phyloP scores from a whole-genome alignment of 1,140 invertebrate genomes.

The Drosophila pandora region DNA sequence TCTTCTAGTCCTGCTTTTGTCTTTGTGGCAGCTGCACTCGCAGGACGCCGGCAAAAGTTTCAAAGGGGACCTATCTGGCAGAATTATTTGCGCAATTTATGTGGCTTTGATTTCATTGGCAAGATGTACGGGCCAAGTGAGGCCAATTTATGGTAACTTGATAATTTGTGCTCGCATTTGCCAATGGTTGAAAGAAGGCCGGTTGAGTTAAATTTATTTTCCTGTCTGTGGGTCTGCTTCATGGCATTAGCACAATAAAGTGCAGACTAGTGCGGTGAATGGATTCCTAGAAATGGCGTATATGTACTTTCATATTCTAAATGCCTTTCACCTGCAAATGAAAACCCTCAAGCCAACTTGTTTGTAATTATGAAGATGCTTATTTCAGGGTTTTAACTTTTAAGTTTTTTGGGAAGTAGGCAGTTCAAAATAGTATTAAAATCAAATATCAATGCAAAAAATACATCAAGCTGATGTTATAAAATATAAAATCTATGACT shows the following conservation, averaged over 20 bases:
- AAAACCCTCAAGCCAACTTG: too few species aligned
- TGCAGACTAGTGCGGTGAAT: conserved; percentile 8
- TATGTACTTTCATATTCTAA: background rate
- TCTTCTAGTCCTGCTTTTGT: conserved; percentile 66
- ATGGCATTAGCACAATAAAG: conserved; percentile 27
- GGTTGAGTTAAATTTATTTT: conserved; percentile 38
- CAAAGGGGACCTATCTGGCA: conserved; percentile 2
- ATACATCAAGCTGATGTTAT: too few species aligned
- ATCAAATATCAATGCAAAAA: too few species aligned
- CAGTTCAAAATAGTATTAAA: background rate
- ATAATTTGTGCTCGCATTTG: conserved; percentile 62
- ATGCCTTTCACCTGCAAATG: background rate
- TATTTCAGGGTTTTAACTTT: background rate
- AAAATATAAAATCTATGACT: too few species aligned
- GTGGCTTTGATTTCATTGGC: conserved; percentile 77
- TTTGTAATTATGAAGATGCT: background rate
- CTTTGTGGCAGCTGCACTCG: conserved; percentile 20
- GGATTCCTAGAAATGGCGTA: background rate
- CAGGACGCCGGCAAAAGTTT: background rate
- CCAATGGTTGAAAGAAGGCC: conserved; percentile 8
- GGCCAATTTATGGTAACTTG: conserved; percentile 70
- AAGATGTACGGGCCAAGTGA: conserved; percentile 43
- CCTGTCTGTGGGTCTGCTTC: conserved; percentile 11
- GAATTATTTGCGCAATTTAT: conserved; percentile 80
- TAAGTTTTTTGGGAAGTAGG: background rate